Percentiles rank a stretch among this genome's conserved stretches.
Conservation (phyloP, 2,888 invertebrate species). For the Cerceris rybyensis region DNA sequence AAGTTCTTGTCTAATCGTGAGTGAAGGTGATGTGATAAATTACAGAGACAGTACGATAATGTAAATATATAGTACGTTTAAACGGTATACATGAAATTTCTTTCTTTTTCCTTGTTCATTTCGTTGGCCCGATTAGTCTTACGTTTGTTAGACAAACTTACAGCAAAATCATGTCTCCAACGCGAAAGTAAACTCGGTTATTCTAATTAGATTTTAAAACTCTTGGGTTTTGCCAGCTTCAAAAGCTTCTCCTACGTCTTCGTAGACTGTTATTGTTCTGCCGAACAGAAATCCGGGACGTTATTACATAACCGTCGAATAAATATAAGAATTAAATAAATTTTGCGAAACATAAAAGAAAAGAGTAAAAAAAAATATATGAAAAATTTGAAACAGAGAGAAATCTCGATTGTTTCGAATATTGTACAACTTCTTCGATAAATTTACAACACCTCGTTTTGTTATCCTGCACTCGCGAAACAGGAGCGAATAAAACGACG, state of each 20-base stretch:
- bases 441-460: too few relatives aligned
- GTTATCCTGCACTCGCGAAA: too few relatives aligned
- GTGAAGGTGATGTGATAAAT: conserved; percentile 46
- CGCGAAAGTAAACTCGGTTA: conserved; percentile 18
- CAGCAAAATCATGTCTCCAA: conserved; percentile 36
- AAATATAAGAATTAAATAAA: conserved; percentile 18
- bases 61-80: conserved; percentile 40
- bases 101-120: conserved; percentile 51
- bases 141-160: conserved; percentile 12
- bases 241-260: conserved; percentile 30
- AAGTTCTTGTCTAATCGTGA: conserved; percentile 26
- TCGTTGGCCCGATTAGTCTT: conserved; percentile 47
- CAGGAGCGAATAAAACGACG: too few relatives aligned
- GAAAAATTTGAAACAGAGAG: conserved; percentile 20
- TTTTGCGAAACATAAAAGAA: conserved; percentile 7
- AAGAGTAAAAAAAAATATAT: not conserved
- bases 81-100: conserved; percentile 51
- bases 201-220: conserved; percentile 23
- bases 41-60: conserved; percentile 44
- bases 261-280: not conserved
- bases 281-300: conserved; percentile 2
- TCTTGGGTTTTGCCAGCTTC: conserved; percentile 35
- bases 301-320: conserved; percentile 22
- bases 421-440: too few relatives aligned
- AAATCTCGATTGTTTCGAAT: not conserved